Percentiles rank a stretch among this genome's conserved stretches.
Evolutionary conservation across 2,113 vertebrate species (phyloP).

Genomic region (Corydoras maculifer): DNA sequence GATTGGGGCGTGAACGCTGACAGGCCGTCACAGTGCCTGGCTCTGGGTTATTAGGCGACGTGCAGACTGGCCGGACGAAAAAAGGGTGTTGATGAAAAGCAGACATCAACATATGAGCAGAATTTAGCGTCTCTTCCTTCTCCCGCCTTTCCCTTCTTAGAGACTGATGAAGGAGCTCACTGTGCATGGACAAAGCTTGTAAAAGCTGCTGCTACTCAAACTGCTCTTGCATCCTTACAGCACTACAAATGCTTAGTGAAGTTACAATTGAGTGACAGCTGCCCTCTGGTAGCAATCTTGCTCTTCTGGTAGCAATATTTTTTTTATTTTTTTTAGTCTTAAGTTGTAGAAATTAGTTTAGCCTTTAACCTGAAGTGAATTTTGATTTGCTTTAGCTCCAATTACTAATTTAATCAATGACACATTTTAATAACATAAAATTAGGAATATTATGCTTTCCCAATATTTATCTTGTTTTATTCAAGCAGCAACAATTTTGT

Average conservation of each 20-base stretch:
- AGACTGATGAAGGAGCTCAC: conserved; percentile 66
- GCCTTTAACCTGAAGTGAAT: no score
- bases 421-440: no score
- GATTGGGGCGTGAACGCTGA: conserved; percentile 27
- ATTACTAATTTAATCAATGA: no score
- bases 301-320: no score
- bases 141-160: conserved; percentile 38
- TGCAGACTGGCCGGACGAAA: conserved; percentile 44
- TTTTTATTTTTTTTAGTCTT: no score
- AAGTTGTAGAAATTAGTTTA: no score
- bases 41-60: conserved; percentile 44
- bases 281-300: conserved; percentile 38
- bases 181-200: conserved; percentile 57
- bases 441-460: no score
- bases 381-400: no score
- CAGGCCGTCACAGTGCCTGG: conserved; percentile 24
- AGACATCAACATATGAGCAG: conserved; percentile 64
- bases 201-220: conserved; percentile 64
- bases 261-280: conserved; percentile 59
- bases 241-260: conserved; percentile 61
- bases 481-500: no score
- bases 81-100: conserved; percentile 63
- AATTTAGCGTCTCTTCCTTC: conserved; percentile 56
- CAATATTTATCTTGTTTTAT: no score
- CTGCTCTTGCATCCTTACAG: conserved; percentile 61